Evolutionary conservation across 2,797 vertebrate species (phyloP).

Genomic region (Etheostoma nigrum): DNA sequence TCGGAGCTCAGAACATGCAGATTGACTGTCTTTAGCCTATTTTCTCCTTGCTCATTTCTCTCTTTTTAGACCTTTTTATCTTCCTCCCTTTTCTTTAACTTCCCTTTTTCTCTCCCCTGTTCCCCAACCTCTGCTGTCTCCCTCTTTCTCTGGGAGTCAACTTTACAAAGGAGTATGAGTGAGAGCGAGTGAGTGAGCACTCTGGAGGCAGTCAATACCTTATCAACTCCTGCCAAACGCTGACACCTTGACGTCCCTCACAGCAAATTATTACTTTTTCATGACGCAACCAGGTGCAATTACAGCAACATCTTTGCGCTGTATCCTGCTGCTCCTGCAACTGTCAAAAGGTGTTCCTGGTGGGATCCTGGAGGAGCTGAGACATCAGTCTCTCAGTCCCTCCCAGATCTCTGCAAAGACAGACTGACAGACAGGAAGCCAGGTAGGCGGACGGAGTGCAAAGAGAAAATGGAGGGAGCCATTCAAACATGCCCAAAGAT

Average conservation of each 20-base stretch:
- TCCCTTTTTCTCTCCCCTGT: conserved; percentile 51
- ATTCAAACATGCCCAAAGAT: conserved; percentile 78
- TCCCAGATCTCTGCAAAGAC: conserved; percentile 80
- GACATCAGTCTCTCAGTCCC: conserved; percentile 85
- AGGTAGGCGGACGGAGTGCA: conserved; percentile 56
- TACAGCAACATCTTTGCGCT: conserved; percentile 88
- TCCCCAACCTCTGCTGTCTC: conserved; percentile 73
- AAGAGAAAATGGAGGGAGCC: conserved; percentile 68
- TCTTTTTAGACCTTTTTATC: conserved; percentile 53
- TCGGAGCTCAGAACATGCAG: conserved; percentile 39
- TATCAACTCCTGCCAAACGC: conserved; percentile 87
- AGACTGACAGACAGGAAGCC: conserved; percentile 80
- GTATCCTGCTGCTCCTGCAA: conserved; percentile 85
- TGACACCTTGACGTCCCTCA: conserved; percentile 89
- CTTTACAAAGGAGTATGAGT: conserved; percentile 80
- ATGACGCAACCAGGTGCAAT: conserved; percentile 90
- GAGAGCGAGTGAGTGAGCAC: conserved; percentile 79
- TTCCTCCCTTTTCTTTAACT: conserved; percentile 41
- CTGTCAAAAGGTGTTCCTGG: conserved; percentile 87
- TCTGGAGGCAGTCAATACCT: conserved; percentile 86
- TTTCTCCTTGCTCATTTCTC: conserved; percentile 60
- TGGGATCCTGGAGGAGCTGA: conserved; percentile 85
- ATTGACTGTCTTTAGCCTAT: conserved; percentile 72
- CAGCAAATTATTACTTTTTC: conserved; percentile 90
- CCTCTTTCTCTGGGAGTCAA: conserved; percentile 82